A percentile compares a stretch with the other conserved stretches of the same genome.
These are phyloP conservation scores for Calameuta pallipes DNA, from an alignment of 2,888 invertebrate species.

Conservation along the genomic window DNA sequence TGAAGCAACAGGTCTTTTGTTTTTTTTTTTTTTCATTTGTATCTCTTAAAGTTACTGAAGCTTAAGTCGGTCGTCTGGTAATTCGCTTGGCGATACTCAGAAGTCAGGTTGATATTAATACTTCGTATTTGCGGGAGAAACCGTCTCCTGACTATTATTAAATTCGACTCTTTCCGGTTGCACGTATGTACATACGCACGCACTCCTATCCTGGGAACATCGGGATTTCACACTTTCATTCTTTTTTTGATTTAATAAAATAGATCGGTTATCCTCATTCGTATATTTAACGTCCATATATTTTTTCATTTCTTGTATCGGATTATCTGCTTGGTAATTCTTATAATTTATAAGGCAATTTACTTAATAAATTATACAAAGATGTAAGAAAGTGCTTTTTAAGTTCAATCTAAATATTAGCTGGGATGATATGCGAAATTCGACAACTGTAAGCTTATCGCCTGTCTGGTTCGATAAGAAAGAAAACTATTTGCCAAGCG, in stretches of 20 bases:
- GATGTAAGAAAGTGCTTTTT: too few species aligned
- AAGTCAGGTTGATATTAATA: neutral
- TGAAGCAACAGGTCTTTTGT: neutral
- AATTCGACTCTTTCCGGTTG: neutral
- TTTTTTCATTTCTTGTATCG: too few species aligned
- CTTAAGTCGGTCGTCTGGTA: neutral
- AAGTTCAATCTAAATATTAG: too few species aligned
- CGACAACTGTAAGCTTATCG: too few species aligned
- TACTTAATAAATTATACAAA: too few species aligned
- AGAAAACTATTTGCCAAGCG: too few species aligned
- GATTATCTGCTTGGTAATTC: too few species aligned
- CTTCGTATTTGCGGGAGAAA: neutral
- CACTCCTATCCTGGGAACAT: neutral
- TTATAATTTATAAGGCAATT: too few species aligned
- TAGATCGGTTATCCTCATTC: neutral
- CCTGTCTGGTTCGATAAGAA: too few species aligned
- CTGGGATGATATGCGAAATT: too few species aligned
- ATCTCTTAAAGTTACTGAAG: too few species aligned
- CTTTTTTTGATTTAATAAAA: neutral
- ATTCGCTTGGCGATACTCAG: neutral
- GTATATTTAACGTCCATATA: too few species aligned
- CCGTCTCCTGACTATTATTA: neutral
- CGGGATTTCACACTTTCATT: neutral
- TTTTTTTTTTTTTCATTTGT: neutral
- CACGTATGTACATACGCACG: neutral